Percentiles rank a stretch among this genome's conserved stretches.
Conservation (phyloP, 2,113 vertebrate genomes). For the Ginglymostoma cirratum region DNA sequence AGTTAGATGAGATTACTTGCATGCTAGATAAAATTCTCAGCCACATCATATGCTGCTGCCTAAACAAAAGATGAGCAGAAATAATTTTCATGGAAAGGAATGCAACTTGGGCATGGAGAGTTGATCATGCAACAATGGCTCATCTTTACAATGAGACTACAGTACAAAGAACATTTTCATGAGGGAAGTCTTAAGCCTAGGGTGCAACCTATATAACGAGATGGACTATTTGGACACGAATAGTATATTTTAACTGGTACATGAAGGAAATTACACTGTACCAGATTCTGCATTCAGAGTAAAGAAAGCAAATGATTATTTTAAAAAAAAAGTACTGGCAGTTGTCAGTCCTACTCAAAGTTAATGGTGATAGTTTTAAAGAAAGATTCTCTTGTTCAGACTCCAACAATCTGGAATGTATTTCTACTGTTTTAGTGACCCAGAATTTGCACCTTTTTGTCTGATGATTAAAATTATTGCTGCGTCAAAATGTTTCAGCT, state of each 20-base stretch:
- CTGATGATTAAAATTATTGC: background rate
- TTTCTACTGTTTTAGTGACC: background rate
- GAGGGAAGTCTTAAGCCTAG: background rate
- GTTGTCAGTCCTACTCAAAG: background rate
- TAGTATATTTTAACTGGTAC: background rate
- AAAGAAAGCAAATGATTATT: background rate
- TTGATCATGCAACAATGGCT: background rate
- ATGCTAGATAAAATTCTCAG: background rate
- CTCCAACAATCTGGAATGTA: background rate
- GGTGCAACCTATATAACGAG: background rate
- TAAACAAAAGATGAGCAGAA: background rate
- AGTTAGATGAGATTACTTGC: background rate
- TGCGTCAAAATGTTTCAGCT: background rate
- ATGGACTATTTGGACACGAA: background rate
- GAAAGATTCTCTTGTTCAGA: background rate
- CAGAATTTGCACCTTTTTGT: background rate
- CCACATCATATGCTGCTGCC: background rate
- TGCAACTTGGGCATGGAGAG: background rate
- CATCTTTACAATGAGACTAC: background rate
- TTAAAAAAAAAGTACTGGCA: background rate
- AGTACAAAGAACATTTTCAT: background rate
- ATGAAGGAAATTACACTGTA: background rate
- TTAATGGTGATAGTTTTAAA: background rate
- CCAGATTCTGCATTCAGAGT: background rate
- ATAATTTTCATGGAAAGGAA: background rate